These are phyloP conservation scores for Ceramica pisi DNA, from an alignment of 2,888 invertebrate species.

Conservation along the genomic window DNA sequence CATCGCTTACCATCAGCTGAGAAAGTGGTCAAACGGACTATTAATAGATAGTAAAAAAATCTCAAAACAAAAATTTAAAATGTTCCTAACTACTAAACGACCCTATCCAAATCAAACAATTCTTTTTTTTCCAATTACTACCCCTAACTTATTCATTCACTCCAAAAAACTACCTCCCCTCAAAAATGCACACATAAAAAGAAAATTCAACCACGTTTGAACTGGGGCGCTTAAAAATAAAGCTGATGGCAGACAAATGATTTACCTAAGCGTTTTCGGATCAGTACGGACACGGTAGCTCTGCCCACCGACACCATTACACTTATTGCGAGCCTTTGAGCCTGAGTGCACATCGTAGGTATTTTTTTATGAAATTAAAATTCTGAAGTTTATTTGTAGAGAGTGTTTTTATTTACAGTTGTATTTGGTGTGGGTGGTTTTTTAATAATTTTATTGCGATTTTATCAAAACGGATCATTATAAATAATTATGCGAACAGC, in stretches of 20 bases:
- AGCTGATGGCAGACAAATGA: slow-evolving; percentile 60
- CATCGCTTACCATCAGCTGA: too few species aligned
- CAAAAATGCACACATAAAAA: slow-evolving; percentile 20
- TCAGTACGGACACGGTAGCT: slow-evolving; percentile 52
- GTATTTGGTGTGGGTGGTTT: neutral
- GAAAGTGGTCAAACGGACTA: too few species aligned
- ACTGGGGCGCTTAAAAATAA: slow-evolving; percentile 49
- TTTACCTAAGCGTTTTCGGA: slow-evolving; percentile 67
- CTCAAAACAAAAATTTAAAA: too few species aligned
- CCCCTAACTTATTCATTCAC: neutral
- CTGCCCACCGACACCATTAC: slow-evolving; percentile 64
- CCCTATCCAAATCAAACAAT: neutral
- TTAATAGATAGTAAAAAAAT: too few species aligned
- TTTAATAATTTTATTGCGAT: neutral
- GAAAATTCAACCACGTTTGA: slow-evolving; percentile 23
- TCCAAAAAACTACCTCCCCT: slow-evolving; percentile 8
- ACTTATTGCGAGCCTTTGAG: slow-evolving; percentile 66
- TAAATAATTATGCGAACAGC: too few species aligned
- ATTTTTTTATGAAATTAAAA: slow-evolving; percentile 15
- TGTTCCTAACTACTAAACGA: too few species aligned
- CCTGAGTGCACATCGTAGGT: slow-evolving; percentile 33
- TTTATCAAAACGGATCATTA: neutral
- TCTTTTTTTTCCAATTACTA: neutral
- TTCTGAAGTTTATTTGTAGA: neutral
- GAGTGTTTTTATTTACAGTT: neutral